Percentiles rank a stretch among this genome's conserved stretches.
phyloP scores from a whole-genome alignment of 2,113 vertebrate species.

The Neofelis nebulosa region DNA sequence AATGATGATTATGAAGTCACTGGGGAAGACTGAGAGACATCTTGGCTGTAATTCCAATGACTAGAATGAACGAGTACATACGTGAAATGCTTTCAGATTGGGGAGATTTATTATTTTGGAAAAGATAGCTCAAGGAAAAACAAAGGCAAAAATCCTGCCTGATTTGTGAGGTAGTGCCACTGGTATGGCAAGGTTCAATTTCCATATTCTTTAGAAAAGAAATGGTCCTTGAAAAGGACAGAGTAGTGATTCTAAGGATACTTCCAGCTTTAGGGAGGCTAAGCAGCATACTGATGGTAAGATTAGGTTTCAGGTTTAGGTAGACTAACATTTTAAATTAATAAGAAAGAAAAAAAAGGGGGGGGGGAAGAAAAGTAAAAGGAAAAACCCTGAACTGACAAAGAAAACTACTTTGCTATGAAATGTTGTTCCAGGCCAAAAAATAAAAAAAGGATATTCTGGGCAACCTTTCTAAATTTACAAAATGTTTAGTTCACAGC shows the following conservation, averaged over 20 bases:
- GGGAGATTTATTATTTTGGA: slow-evolving; percentile 62
- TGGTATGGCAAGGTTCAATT: slow-evolving; percentile 22
- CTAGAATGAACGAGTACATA: slow-evolving; percentile 34
- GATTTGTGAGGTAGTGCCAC: slow-evolving; percentile 37
- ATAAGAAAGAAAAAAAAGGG: background rate
- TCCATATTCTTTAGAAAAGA: slow-evolving; percentile 53
- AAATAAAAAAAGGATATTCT: background rate
- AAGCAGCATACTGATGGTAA: background rate
- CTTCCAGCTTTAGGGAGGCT: background rate
- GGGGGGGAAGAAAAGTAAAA: background rate
- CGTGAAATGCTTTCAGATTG: slow-evolving; percentile 59
- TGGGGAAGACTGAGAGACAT: slow-evolving; percentile 50
- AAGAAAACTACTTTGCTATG: slow-evolving; percentile 22
- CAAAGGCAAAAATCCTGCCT: slow-evolving; percentile 62
- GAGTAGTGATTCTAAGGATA: background rate
- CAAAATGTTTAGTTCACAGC: slow-evolving; percentile 18
- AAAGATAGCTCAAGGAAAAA: slow-evolving; percentile 60
- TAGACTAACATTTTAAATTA: slow-evolving; percentile 25
- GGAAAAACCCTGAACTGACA: background rate
- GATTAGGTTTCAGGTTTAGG: background rate
- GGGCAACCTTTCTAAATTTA: background rate
- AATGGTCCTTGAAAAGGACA: slow-evolving; percentile 35
- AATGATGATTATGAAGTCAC: slow-evolving; percentile 59
- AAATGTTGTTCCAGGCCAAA: background rate
- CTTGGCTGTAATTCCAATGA: slow-evolving; percentile 64